Percentiles rank a stretch among this genome's conserved stretches.
Conservation (phyloP, 2,888 invertebrate species). For the Elaeidobius kamerunicus region DNA sequence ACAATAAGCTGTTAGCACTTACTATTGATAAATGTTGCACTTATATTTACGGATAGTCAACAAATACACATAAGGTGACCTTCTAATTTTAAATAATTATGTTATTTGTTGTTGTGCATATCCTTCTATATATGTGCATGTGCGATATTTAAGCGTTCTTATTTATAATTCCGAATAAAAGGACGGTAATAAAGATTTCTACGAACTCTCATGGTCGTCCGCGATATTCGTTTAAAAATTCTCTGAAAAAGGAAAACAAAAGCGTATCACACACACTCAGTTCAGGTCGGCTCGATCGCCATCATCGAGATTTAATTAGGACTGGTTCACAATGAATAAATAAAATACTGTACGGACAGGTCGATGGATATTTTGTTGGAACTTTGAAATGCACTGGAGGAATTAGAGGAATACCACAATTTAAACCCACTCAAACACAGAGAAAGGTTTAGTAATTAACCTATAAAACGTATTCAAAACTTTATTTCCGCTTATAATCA, state of each 20-base stretch:
- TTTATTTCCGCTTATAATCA: too few species aligned
- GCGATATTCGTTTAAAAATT: constrained; percentile 22
- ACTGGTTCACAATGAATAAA: constrained; percentile 23
- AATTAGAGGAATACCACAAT: neutral
- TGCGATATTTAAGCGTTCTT: constrained; percentile 14
- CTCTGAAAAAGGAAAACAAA: constrained; percentile 21
- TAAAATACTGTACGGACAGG: neutral
- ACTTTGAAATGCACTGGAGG: neutral
- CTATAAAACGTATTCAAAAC: too few species aligned
- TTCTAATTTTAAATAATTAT: constrained; percentile 18
- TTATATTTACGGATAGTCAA: too few species aligned
- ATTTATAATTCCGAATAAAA: constrained; percentile 27
- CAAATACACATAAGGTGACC: constrained; percentile 1
- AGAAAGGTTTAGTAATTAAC: neutral
- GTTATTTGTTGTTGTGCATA: constrained; percentile 16
- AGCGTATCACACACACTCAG: constrained; percentile 11
- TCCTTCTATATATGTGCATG: constrained; percentile 6
- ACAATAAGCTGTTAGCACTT: too few species aligned
- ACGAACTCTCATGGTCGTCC: constrained; percentile 24
- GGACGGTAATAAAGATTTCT: constrained; percentile 29
- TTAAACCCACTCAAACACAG: neutral
- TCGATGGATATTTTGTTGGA: neutral
- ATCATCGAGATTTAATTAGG: constrained; percentile 19
- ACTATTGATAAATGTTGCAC: too few species aligned
- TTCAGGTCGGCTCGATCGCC: constrained; percentile 6